Conservation (phyloP, 2,113 vertebrate genomes). For the Cettia cetti region DNA sequence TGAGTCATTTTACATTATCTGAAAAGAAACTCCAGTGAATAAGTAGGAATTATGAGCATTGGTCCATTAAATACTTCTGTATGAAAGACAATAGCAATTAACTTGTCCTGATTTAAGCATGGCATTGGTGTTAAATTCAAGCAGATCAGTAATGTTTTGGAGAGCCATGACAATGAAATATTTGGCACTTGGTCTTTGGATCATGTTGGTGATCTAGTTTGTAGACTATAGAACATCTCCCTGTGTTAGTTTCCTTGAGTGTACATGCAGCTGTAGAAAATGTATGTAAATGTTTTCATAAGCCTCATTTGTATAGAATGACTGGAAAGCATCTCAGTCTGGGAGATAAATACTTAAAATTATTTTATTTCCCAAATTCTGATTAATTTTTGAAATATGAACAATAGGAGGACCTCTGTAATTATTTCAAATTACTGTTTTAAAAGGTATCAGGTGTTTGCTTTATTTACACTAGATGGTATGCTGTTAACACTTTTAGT, state of each 20-base stretch:
- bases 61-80: not conserved
- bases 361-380: not conserved
- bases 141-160: not conserved
- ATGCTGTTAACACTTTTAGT: not conserved
- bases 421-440: not conserved
- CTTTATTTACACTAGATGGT: not conserved
- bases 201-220: not conserved
- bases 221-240: not conserved
- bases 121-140: not conserved
- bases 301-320: not conserved
- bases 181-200: conserved; percentile 8
- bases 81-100: not conserved
- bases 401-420: not conserved
- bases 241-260: not conserved
- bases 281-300: not conserved
- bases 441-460: not conserved
- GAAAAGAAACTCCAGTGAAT: not conserved
- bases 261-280: not conserved
- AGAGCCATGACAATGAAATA: not conserved
- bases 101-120: not conserved
- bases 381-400: not conserved
- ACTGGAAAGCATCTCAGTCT: not conserved
- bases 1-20: not conserved
- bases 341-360: not conserved
- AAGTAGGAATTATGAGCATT: not conserved